These are phyloP conservation scores for Drosophila repleta DNA, from an alignment of 1,140 invertebrate species.

Conservation along the genomic window DNA sequence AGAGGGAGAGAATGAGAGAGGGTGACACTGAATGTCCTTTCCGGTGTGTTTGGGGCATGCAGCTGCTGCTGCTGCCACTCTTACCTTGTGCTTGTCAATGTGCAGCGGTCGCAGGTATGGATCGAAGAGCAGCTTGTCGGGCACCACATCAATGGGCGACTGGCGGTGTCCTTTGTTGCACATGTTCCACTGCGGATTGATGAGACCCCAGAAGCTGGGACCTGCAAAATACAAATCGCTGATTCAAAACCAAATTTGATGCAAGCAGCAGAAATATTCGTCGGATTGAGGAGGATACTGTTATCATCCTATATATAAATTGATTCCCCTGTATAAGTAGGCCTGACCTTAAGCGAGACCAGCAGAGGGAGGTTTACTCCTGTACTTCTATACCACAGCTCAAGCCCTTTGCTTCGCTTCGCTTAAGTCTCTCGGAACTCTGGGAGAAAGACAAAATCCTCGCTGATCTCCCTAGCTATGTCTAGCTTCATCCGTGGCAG, in stretches of 20 bases:
- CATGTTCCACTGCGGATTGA: conserved; percentile 98
- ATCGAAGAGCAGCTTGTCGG: conserved; percentile 96
- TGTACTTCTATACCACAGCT: too few relatives aligned
- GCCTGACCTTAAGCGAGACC: too few relatives aligned
- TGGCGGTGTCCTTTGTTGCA: conserved; percentile 96
- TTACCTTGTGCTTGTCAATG: conserved; percentile 95
- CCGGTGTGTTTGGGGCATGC: neutral
- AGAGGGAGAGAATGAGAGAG: neutral
- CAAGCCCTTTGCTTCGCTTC: too few relatives aligned
- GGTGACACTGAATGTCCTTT: neutral
- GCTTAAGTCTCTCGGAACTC: too few relatives aligned
- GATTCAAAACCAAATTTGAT: conserved; percentile 31
- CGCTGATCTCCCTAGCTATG: too few relatives aligned
- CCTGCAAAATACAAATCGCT: conserved; percentile 86
- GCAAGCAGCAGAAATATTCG: conserved; percentile 11
- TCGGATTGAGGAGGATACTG: too few relatives aligned
- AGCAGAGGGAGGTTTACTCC: too few relatives aligned
- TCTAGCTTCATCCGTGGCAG: too few relatives aligned
- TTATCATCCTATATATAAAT: too few relatives aligned
- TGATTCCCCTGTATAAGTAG: too few relatives aligned
- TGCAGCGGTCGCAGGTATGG: conserved; percentile 94
- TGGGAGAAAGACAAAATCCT: too few relatives aligned
- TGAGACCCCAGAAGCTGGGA: conserved; percentile 97
- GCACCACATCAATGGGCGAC: conserved; percentile 98
- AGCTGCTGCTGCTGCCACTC: neutral